Evolutionary conservation across 2,888 invertebrate genomes (phyloP), one percentile per base, ranked within the genome.

Genomic region (Thalpophila matura): DNA sequence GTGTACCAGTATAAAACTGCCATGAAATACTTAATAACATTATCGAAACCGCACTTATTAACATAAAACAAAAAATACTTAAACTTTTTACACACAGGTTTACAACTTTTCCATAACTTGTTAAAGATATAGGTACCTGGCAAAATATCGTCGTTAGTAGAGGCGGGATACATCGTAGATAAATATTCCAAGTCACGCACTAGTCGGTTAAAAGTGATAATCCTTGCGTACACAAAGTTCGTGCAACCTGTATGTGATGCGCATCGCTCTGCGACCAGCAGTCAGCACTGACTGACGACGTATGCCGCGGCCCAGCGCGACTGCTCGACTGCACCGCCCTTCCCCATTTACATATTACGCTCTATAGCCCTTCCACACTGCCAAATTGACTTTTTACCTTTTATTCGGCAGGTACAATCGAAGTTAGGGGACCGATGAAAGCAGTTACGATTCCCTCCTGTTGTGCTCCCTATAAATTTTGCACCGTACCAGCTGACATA

Each of bases 371-470:
- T 95, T 92, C 93, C 89, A 94, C 79, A 89, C 90, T 91, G 90
- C 88, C 80, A 92, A 94, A 94, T 93, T 95, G 93, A 94, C 94
- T 93, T 94, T 94, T 91, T 94, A 94, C 94, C 91, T 94, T 93
- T 94, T 92, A 94, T 93, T 92, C 93, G 88, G 87, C 93, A 94
- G 93, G 94, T 93, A 93, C 75, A 89, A 92, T 91, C 89, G 87
- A 93, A 93, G 81, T 87, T 89, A 85, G 94, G 94, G 94, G 91
- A 91, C 87, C 85, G 85, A 87, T 87, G 86, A 91, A 93, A 91
- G 89, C 89, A 81, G 86, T 86, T 83, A 85, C 82, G 79, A 87
- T 84, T 87, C 89, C 88, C 90, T 89, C 81, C 79, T 81, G 80
- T 84, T 74, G 75, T 74, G 43, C 82, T 79, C 70, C 62, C 77